Evolutionary conservation across 2,888 invertebrate species (phyloP), one percentile per base, ranked within the genome.

Genomic region (Hyposoter didymator): DNA sequence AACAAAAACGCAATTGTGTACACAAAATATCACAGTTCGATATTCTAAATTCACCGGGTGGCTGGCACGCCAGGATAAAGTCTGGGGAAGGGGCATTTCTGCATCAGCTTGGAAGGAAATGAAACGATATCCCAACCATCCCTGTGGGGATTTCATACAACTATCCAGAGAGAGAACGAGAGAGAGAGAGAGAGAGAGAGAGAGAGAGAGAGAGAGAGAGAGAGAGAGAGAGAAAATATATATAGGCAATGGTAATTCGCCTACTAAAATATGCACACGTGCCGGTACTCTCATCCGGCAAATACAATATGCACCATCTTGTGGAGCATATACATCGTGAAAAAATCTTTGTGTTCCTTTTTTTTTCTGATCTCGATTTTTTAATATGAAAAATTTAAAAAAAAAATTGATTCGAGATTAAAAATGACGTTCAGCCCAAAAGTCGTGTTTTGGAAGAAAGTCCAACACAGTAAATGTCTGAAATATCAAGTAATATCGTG

Each of bases 41-140:
- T 80, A 75, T 84, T 64, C 75, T 10, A 74, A 75, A 84, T 76
- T 84, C 84, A 70, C 75, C 59, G 73, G 45, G 35, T 35, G 72
- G 59, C 43, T 19, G 5, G n/a, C 19, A 72, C 59, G 19, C 59
- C 72, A n/a, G 49, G 28, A 66, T 10, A 49, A 45, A 45, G 66
- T 22, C 75, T 22, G 73, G 22, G 32, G 35, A 52, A 6, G 49
- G 17, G 47, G 35, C n/a, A 47, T 66, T 76, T 78, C 70, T 73
- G 80, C 76, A 72, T 84, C 76, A 72, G 84, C 75, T 72, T 72
- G 84, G 22, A 49, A 80, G 84, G 80, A 84, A 84, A 84, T 84
- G 84, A 84, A 84, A 84, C 76, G 70, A 84, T 84, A 84, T 84
- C 80, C 80, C 66, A 73, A 55, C 39, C 52, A 66, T 80, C 76